A percentile compares a stretch with the other conserved stretches of the same genome.
Conservation (phyloP, 2,113 vertebrate genomes). For the Entomyzon cyanotis region DNA sequence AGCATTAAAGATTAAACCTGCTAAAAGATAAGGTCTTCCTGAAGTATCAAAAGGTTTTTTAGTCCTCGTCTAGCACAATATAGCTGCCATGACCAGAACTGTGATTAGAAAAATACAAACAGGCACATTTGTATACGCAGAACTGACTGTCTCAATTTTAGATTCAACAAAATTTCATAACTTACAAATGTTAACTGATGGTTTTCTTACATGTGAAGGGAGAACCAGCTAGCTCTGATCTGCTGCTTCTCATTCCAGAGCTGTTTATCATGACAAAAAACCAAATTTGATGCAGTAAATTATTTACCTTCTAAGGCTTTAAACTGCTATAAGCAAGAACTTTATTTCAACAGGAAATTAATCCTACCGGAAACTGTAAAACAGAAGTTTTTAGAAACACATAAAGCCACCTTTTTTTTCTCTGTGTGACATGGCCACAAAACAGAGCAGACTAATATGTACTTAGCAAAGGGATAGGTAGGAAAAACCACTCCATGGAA, state of each 20-base stretch:
- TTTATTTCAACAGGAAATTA: not conserved
- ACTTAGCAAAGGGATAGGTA: not conserved
- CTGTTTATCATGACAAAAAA: not conserved
- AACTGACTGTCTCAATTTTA: not conserved
- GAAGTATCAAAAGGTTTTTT: not conserved
- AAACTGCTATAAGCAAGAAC: not conserved
- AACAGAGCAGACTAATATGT: not conserved
- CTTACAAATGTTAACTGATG: not conserved
- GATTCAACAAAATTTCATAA: not conserved
- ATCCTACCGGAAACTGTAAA: not conserved
- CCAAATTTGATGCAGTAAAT: not conserved
- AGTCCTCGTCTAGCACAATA: not conserved
- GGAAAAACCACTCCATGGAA: not conserved
- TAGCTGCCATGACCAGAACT: not conserved
- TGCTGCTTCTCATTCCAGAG: not conserved
- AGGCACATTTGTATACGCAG: fast-evolving
- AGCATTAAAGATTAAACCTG: not conserved
- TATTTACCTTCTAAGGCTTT: not conserved
- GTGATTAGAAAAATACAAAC: not conserved
- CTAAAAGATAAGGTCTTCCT: not conserved
- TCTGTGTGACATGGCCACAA: fast-evolving
- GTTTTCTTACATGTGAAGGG: not conserved
- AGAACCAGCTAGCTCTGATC: not conserved
- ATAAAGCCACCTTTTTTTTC: not conserved
- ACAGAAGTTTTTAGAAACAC: not conserved